Evolutionary conservation across 2,113 vertebrate genomes (phyloP), one percentile per base, ranked within the genome.

Genomic region (Hemiprocne comata): DNA sequence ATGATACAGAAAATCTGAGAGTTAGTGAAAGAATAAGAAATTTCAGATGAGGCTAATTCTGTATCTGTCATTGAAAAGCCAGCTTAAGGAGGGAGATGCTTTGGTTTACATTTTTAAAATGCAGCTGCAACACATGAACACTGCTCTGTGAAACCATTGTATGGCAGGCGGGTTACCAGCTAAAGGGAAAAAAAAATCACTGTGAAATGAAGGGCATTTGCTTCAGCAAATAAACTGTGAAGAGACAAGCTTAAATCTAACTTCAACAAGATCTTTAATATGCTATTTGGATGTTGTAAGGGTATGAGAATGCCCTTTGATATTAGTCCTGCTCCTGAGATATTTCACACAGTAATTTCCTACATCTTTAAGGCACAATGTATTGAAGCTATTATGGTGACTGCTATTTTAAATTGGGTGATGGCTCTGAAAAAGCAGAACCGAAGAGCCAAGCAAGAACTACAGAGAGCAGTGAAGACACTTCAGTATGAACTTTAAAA

Each of bases 401-500:
- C 93, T 96, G 93, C 88, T 96, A 10, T 82, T 96, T 95, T 85
- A 97, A 97, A 97, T 95, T 90, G 93, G 95, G 84, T 2, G 4
- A 92, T 50, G 92, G 80, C 55, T 96, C 54, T 90, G 50, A 88
- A 95, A 94, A 93, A 90, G 71, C 89, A 95, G 93, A 96, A 85
- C 61, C 19, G 0, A 80, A 95, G 54, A 95, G 50, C 62, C 13
- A 10, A 72, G 83, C 70, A 79, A 90, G 66, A 95, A 67, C 90
- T 2, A 2, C 80, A 55, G 95, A 81, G 61, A 92, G 83, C 3
- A 0, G 66, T 69, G 77, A 61, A 94, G 90, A 66, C 86, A 90
- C 92, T 97, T 96, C 93, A 92, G 92, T 77, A 92, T 95, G 92
- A 96, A 96, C 95, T 94, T 97, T 94, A 95, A 96, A 96, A 97